A percentile compares a stretch with the other conserved stretches of the same genome.
Evolutionary conservation across 2,888 invertebrate genomes (phyloP).

Genomic region (Toxonevra muliebris): DNA sequence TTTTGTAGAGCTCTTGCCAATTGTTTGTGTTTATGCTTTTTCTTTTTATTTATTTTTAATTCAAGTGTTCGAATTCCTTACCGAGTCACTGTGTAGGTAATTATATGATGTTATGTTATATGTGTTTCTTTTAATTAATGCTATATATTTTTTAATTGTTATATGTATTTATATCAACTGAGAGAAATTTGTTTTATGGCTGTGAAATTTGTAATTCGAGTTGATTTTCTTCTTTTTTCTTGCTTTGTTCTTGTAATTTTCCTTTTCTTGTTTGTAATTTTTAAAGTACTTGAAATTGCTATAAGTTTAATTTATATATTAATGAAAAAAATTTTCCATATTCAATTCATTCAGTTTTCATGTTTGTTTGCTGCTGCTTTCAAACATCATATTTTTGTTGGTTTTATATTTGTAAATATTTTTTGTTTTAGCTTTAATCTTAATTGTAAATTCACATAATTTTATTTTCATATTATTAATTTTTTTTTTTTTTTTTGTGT

Average conservation of each 20-base stretch:
- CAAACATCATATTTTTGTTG: constrained; percentile 21
- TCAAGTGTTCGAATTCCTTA: no score
- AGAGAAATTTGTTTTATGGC: no score
- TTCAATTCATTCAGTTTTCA: constrained; percentile 23
- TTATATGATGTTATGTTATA: no score
- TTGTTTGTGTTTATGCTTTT: no score
- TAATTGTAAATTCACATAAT: constrained; percentile 50
- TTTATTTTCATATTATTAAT: constrained; percentile 29
- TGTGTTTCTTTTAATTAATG: no score
- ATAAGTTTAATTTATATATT: constrained; percentile 53
- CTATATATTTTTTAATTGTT: no score
- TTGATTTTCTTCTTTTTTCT: background rate
- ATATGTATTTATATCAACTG: no score
- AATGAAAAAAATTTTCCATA: constrained; percentile 31
- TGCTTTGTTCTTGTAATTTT: constrained; percentile 1
- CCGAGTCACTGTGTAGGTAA: no score
- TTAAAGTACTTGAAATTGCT: constrained; percentile 58
- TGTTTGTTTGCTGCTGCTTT: constrained; percentile 24
- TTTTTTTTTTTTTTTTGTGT: constrained; percentile 20
- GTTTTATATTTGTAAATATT: constrained; percentile 17
- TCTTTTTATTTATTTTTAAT: no score
- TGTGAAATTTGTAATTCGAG: no score
- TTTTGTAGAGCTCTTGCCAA: no score
- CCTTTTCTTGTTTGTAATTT: constrained; percentile 20
- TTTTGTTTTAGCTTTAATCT: constrained; percentile 49